A percentile compares a stretch with the other conserved stretches of the same genome.
Evolutionary conservation across 2,797 vertebrate species (phyloP).

Genomic region (Acanthurus tractus): DNA sequence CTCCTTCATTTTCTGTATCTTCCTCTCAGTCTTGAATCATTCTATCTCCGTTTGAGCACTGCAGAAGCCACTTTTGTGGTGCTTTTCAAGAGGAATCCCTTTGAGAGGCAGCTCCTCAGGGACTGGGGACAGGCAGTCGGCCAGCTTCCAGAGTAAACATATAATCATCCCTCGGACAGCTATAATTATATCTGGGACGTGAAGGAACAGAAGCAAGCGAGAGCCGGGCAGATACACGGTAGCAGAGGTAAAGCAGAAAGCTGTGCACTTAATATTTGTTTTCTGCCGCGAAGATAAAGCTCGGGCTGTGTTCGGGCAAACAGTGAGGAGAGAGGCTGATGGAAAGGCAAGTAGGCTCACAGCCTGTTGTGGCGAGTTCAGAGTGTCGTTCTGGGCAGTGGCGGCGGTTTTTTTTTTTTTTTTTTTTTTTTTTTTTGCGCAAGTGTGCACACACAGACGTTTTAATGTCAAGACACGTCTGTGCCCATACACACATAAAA

Average conservation of each 20-base stretch:
- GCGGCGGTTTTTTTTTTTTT: not conserved
- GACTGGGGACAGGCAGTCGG: constrained; percentile 88
- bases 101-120: constrained; percentile 84
- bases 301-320: constrained; percentile 79
- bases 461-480: constrained; percentile 49
- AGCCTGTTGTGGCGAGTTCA: constrained; percentile 37
- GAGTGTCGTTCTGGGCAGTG: constrained; percentile 22
- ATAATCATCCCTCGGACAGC: constrained; percentile 91
- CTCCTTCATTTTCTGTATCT: constrained; percentile 34
- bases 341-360: constrained; percentile 67
- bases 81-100: constrained; percentile 84
- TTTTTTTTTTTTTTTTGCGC: not conserved
- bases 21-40: constrained; percentile 35
- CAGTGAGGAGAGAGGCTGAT: constrained; percentile 27
- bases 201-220: constrained; percentile 84
- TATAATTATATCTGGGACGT: constrained; percentile 89
- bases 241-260: constrained; percentile 72
- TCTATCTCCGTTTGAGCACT: constrained; percentile 50
- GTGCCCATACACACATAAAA: constrained; percentile 6
- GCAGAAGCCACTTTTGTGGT: constrained; percentile 78
- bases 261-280: constrained; percentile 82
- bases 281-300: constrained; percentile 82
- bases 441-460: constrained; percentile 10
- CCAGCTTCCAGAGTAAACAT: constrained; percentile 93
- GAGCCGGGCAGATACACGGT: constrained; percentile 81